Evolutionary conservation across 2,888 invertebrate species (phyloP), one percentile per base, ranked within the genome.

Genomic region (Rhodophaea formosa): DNA sequence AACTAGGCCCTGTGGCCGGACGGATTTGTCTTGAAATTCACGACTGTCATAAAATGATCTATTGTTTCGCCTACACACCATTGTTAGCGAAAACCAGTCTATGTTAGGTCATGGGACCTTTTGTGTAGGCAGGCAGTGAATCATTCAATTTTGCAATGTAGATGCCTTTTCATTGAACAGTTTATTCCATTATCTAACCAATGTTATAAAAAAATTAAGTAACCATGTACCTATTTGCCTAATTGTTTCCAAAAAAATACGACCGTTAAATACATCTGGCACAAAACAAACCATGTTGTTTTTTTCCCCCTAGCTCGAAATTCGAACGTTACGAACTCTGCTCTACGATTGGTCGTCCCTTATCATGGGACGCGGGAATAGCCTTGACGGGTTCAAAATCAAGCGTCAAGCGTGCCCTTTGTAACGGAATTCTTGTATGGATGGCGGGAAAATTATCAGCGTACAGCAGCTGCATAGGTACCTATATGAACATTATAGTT

Each of bases 341-440:
- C 68, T 74, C 65, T 77, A 57, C 62, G 78, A 88, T 89, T 89
- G 87, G 89, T 67, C 72, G 82, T 65, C 74, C 80, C 84, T 88
- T 88, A 89, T 88, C 89, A 78, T 64, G 74, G 78, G 83, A 86
- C 84, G 84, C 84, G 62, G 60, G 57, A 51, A 58, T 66, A 77
- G 72, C 86, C 86, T 86, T 86, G 84, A 79, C 60, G 69, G 68
- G 71, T 77, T 75, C 75, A 75, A 76, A 80, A 77, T 59, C 69
- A 77, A 68, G 77, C 77, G 72, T 74, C 69, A 77, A 68, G 77
- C 77, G 72, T 74, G 65, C 77, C 80, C 72, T 30, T 54, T 71
- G 72, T 66, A 75, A 84, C 85, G 83, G 80, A 72, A 69, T 74
- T 69, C 68, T 23, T 3, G 23, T 23, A 3, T 23, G 23, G 23